phyloP scores from a whole-genome alignment of 2,888 invertebrate genomes.

The Acronicta aceris region DNA sequence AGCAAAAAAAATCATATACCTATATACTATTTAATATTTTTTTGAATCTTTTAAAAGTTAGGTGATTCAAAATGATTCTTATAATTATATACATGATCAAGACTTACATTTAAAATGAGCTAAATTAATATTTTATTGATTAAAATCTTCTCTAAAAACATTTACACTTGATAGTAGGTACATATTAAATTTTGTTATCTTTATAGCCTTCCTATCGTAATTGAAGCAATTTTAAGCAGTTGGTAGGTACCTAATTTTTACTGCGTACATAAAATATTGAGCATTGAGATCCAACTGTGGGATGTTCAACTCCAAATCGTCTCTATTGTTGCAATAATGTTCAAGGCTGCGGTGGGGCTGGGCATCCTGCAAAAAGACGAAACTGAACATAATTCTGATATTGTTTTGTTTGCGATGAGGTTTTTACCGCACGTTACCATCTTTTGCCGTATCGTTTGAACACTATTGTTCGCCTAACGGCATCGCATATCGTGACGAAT shows the following conservation, averaged over 20 bases:
- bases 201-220: slow-evolving; percentile 4
- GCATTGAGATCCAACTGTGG: slow-evolving; percentile 68
- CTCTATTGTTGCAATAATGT: slow-evolving; percentile 38
- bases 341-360: slow-evolving; percentile 80
- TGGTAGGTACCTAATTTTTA: slow-evolving; percentile 32
- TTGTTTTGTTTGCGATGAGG: slow-evolving; percentile 49
- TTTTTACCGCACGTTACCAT: slow-evolving; percentile 8
- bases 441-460: slow-evolving; percentile 59
- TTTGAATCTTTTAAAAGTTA: too few species aligned
- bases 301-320: slow-evolving; percentile 60
- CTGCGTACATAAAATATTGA: slow-evolving; percentile 51
- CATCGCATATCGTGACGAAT: slow-evolving; percentile 68
- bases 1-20: slow-evolving; percentile 2
- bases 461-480: slow-evolving; percentile 73
- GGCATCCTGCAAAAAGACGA: slow-evolving; percentile 86
- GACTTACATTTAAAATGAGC: slow-evolving; percentile 17
- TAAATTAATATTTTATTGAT: neutral
- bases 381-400: slow-evolving; percentile 54
- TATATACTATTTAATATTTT: neutral
- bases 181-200: too few species aligned
- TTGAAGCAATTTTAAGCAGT: slow-evolving; percentile 34
- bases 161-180: too few species aligned
- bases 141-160: too few species aligned
- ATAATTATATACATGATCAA: slow-evolving; percentile 33
- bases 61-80: slow-evolving; percentile 18